These are phyloP conservation scores for Athene cunicularia DNA, from an alignment of 2,113 vertebrate species.

Conservation along the genomic window DNA sequence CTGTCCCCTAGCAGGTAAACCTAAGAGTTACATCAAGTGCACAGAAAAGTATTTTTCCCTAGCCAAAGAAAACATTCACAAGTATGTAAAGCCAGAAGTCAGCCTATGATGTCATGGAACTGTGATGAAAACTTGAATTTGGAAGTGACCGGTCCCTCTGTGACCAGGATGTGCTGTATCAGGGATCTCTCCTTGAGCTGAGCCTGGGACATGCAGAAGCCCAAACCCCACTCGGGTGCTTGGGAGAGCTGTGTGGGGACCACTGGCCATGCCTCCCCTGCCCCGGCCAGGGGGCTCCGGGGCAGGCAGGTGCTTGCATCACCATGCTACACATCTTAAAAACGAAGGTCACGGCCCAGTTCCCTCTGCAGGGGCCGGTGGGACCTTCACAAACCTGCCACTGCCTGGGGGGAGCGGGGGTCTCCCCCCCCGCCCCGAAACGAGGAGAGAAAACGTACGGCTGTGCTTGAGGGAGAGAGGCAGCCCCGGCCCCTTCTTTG, in stretches of 20 bases:
- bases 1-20: not conserved
- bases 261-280: fast-evolving
- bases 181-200: not conserved
- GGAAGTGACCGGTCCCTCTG: not conserved
- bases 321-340: not conserved
- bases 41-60: not conserved
- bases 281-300: not conserved
- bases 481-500: not conserved
- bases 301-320: not conserved
- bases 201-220: not conserved
- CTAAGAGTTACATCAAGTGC: not conserved
- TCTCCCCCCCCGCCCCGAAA: not conserved
- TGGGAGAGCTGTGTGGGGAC: not conserved
- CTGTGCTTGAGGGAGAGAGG: not conserved
- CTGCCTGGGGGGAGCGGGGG: not conserved
- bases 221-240: not conserved
- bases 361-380: not conserved
- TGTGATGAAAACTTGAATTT: not conserved
- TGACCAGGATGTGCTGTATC: fast-evolving
- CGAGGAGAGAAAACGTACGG: not conserved
- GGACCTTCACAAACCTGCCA: not conserved
- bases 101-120: not conserved
- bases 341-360: not conserved
- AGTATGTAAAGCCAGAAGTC: not conserved
- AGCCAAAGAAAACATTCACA: not conserved